These are phyloP conservation scores for Virgularia gustaviana DNA, from an alignment of 92 coral and sea anemone species.

Conservation along the genomic window DNA sequence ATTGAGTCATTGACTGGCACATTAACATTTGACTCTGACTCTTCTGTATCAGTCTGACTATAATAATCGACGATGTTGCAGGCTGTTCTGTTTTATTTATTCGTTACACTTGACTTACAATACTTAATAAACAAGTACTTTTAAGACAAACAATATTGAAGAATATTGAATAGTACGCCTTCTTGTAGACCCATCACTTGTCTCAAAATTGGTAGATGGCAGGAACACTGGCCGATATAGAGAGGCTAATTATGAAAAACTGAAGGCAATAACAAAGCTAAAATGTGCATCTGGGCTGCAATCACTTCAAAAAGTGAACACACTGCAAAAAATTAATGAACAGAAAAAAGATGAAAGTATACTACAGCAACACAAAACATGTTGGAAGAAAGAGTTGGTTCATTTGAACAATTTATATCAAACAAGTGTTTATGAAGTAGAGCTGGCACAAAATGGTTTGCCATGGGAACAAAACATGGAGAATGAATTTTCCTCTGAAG, in stretches of 20 bases:
- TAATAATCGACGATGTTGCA: not conserved
- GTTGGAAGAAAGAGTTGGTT: conserved; percentile 84
- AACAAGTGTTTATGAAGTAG: conserved; percentile 65
- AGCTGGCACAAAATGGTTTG: conserved; percentile 68
- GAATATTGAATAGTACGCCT: conserved; percentile 6
- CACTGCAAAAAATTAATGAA: conserved; percentile 72
- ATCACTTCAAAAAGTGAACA: conserved; percentile 73
- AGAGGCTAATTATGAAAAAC: conserved; percentile 83
- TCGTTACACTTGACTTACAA: not conserved
- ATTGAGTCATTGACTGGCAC: no score
- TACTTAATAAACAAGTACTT: not conserved
- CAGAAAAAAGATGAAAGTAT: conserved; percentile 76
- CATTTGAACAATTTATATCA: conserved; percentile 71
- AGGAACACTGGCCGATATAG: conserved; percentile 69
- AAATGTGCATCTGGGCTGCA: conserved; percentile 76
- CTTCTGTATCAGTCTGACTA: no score
- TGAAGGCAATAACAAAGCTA: conserved; percentile 84
- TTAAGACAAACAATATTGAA: not conserved
- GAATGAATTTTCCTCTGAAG: conserved; percentile 78
- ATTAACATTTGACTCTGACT: no score
- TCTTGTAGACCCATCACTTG: conserved; percentile 70
- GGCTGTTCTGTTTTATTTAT: no score
- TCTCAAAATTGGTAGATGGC: conserved; percentile 79
- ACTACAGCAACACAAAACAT: conserved; percentile 84
- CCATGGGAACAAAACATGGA: conserved; percentile 64